A percentile compares a stretch with the other conserved stretches of the same genome.
Conservation (phyloP, 2,888 invertebrate species). For the Neuroscelio doddi region DNA sequence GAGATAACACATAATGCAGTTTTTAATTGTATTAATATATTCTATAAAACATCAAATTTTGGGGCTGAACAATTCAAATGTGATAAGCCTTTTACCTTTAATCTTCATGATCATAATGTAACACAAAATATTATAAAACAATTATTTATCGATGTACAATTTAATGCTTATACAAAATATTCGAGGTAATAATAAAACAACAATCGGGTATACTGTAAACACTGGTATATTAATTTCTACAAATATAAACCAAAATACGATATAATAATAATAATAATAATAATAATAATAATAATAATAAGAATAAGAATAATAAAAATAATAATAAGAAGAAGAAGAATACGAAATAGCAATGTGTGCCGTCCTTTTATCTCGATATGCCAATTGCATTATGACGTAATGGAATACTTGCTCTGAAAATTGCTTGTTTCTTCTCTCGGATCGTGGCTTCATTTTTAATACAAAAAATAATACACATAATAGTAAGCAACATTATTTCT, state of each 20-base stretch:
- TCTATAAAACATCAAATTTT: no score
- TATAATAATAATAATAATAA: slow-evolving; percentile 56
- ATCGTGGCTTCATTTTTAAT: neutral
- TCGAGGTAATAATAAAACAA: no score
- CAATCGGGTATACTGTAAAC: slow-evolving; percentile 59
- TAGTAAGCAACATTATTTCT: no score
- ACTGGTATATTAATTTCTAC: slow-evolving; percentile 69
- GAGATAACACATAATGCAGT: no score
- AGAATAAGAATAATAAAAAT: slow-evolving; percentile 56
- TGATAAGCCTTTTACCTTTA: no score
- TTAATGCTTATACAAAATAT: no score
- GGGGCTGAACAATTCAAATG: no score
- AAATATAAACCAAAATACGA: slow-evolving; percentile 66
- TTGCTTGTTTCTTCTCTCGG: slow-evolving; percentile 16
- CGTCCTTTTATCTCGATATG: slow-evolving; percentile 37
- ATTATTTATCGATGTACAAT: no score
- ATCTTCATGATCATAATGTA: no score
- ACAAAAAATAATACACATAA: slow-evolving; percentile 13
- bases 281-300: slow-evolving; percentile 59
- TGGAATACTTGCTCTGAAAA: slow-evolving; percentile 26
- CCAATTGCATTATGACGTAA: slow-evolving; percentile 27
- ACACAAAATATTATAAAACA: no score
- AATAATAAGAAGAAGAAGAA: slow-evolving; percentile 60
- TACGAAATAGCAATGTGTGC: slow-evolving; percentile 60
- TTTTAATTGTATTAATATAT: no score